These are phyloP conservation scores for Nannobrachium achirus DNA, from an alignment of 2,113 vertebrate species.

Conservation along the genomic window DNA sequence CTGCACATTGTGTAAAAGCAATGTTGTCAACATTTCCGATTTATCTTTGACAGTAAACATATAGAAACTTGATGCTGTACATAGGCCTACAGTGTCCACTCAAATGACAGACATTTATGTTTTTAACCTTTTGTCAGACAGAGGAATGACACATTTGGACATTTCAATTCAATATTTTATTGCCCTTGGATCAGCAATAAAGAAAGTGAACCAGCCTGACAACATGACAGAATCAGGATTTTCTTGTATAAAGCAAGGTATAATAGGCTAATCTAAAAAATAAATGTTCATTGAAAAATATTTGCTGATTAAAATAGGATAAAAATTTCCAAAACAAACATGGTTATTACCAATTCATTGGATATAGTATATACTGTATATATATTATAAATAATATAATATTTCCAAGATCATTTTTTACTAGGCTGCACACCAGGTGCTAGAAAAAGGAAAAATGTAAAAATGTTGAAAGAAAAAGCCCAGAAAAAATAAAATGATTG, in stretches of 20 bases:
- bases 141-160: slow-evolving; percentile 26
- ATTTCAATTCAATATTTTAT: slow-evolving; percentile 68
- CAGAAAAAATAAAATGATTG: slow-evolving; percentile 56
- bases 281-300: slow-evolving; percentile 70
- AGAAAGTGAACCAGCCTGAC: slow-evolving; percentile 73
- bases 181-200: slow-evolving; percentile 69
- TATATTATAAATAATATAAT: slow-evolving; percentile 73
- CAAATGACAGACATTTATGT: not conserved
- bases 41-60: too few species aligned
- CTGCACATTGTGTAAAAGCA: not conserved
- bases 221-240: slow-evolving; percentile 68
- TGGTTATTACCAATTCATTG: slow-evolving; percentile 62
- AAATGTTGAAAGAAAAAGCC: slow-evolving; percentile 62
- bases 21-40: too few species aligned
- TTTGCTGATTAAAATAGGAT: slow-evolving; percentile 70
- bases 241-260: slow-evolving; percentile 71
- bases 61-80: too few species aligned
- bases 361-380: slow-evolving; percentile 76
- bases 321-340: slow-evolving; percentile 76
- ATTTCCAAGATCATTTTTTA: slow-evolving; percentile 62
- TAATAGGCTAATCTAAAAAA: slow-evolving; percentile 70
- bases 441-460: slow-evolving; percentile 65
- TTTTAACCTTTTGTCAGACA: slow-evolving; percentile 20
- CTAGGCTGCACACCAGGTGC: slow-evolving; percentile 82
- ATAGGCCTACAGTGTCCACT: too few species aligned